Conservation (phyloP, 2,888 invertebrate genomes). For the Oscheius sp. region DNA sequence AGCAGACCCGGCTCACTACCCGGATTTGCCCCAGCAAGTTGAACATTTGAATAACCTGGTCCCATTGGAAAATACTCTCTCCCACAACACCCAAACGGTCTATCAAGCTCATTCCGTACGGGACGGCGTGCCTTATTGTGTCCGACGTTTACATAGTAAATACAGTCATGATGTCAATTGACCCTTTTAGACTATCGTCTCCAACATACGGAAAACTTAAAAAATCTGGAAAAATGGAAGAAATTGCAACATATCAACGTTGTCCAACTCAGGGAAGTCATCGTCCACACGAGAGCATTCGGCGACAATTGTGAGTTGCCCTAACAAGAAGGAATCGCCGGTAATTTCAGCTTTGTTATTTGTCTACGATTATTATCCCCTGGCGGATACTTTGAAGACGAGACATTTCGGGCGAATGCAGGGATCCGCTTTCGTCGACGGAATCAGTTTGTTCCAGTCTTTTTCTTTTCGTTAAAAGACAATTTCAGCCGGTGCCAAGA, state of each 20-base stretch:
- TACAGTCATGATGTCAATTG: not conserved
- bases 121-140: slow-evolving; percentile 59
- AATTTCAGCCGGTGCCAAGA: slow-evolving; percentile 38
- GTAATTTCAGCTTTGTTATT: slow-evolving; percentile 85
- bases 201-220: slow-evolving; percentile 86
- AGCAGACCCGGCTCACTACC: slow-evolving; percentile 43
- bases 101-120: slow-evolving; percentile 54
- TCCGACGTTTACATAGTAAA: slow-evolving; percentile 57
- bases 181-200: slow-evolving; percentile 81
- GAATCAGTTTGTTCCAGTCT: slow-evolving; percentile 25
- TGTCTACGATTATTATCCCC: slow-evolving; percentile 94
- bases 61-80: slow-evolving; percentile 48
- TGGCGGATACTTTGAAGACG: slow-evolving; percentile 86
- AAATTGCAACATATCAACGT: slow-evolving; percentile 91
- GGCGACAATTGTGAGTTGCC: slow-evolving; percentile 86
- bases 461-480: not conserved
- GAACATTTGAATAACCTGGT: slow-evolving; percentile 56
- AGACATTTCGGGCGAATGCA: slow-evolving; percentile 81
- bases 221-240: slow-evolving; percentile 91
- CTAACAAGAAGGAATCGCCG: not conserved
- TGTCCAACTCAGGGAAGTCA: slow-evolving; percentile 89
- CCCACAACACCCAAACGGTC: slow-evolving; percentile 43
- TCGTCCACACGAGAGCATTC: slow-evolving; percentile 89
- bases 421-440: slow-evolving; percentile 39
- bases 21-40: slow-evolving; percentile 56